Evolutionary conservation across 35 echinoderm and acorn worm genomes (phyloP), one percentile per base, ranked within the genome.

Genomic region (Ophiothrix spiculata): DNA sequence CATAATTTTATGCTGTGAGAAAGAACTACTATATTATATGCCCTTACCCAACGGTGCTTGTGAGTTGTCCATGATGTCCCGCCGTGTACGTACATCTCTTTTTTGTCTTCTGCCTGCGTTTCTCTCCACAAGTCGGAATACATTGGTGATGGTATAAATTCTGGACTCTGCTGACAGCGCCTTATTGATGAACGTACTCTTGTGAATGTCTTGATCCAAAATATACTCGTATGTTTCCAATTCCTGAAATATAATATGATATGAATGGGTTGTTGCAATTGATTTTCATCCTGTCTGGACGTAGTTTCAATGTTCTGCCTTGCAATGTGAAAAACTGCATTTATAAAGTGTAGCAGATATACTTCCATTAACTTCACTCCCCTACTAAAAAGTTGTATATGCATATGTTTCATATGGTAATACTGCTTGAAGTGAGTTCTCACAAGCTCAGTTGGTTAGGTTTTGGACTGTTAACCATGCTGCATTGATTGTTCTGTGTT

Each of bases 101-200:
- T 32, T 46, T 17, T 28, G 23, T 45, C n/a, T 38, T 37, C 37
- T 39, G 23, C 76, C 33, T 32, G 45, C 37, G 15, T 32, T 23
- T n/a, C 37, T 64, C 49, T 90, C 82, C 31, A 84, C 81, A n/a
- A 84, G 81, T 77, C 80, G 60, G 85, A 95, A 95, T 13, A 95
- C 86, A 12, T 86, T 91, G 0, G 93, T 87, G 36, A 95, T 88
- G 19, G 89, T 95, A 31, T 91, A 95, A 2, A 83, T 80, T 40
- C 88, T 78, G 17, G 88, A 86, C n/a, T 76, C 45, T 74, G 35
- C 93, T 0, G 93, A 95, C 0, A 95, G 39, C 8, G 93, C 93
- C 42, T 85, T 91, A 81, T 95, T 95, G 36, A 83, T 46, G 46
- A 95, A 95, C 31, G 25, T 80, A 1, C 79, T 87, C 40, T 81